Evolutionary conservation across 2,888 invertebrate genomes (phyloP), one percentile per base, ranked within the genome.

Genomic region (Epinotia nisella): DNA sequence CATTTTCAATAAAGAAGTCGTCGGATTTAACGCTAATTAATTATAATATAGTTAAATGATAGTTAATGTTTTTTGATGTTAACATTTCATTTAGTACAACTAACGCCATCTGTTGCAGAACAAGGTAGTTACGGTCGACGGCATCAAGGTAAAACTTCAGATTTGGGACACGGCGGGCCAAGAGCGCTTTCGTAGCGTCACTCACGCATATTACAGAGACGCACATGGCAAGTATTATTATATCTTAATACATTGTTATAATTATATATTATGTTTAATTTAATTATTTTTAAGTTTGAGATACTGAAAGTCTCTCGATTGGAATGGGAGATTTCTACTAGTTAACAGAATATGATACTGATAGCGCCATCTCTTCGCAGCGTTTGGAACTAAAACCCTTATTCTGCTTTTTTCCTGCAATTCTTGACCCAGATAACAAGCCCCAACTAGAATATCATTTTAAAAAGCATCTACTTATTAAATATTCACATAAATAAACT

Each of bases 111-210:
- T 93, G 81, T 92, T 83, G 76, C 94, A 97, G 97, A 97, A 97
- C 87, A 97, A 97, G 94, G 95, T 97, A 83, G 96, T 97, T 51
- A 94, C 95, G 60, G 96, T 97, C 59, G 97, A 97, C 86, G 95
- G 96, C 78, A 95, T 96, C 74, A 97, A 97, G 89, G 98, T 99
- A 75, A 99, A 99, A 90, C 95, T 99, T 81, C 99, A 99, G 94
- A 98, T 98, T 85, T 98, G 98, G 98, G 98, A 98, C 93, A 98
- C 98, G 2, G 98, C 98, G 1, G 98, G 98, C 0, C 98, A 98
- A 86, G 98, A 98, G 90, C 95, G 98, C 83, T 98, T 98, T 88
- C 96, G 98, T 76, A 98, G 98, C 89, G 97, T 98, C 41, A 98
- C 98, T 11, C 98, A 98, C 84, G 98, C 98, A 10, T 98, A 98